phyloP scores from a whole-genome alignment of 2,113 vertebrate species.

The Pterocles orientalis region DNA sequence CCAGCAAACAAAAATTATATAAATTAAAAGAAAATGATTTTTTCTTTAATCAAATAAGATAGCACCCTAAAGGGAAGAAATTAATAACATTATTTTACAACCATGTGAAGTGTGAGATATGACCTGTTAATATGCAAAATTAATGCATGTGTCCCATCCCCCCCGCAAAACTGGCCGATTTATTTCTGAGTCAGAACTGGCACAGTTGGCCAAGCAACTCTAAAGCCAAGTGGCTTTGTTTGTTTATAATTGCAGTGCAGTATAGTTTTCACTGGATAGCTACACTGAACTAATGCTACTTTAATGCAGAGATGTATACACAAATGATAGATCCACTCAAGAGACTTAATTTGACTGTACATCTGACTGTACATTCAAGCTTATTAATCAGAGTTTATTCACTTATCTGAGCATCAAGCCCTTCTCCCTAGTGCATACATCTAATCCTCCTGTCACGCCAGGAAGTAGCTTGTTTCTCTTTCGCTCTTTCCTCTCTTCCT shows the following conservation, averaged over 20 bases:
- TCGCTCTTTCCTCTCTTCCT: not conserved
- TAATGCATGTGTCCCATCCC: no score
- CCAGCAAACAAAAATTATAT: not conserved
- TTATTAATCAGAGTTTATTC: not conserved
- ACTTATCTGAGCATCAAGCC: not conserved
- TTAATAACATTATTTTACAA: not conserved
- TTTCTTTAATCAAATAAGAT: not conserved
- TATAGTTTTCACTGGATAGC: not conserved
- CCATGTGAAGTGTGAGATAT: not conserved
- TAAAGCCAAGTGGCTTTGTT: not conserved
- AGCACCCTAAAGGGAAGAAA: not conserved
- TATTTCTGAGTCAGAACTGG: not conserved
- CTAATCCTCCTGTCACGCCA: not conserved
- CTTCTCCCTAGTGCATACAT: not conserved
- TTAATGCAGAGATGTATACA: not conserved
- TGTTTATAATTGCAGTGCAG: not conserved
- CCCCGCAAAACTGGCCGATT: not conserved
- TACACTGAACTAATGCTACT: not conserved
- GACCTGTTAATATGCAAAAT: not conserved
- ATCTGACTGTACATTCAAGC: not conserved
- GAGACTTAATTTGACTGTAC: not conserved
- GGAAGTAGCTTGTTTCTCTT: not conserved
- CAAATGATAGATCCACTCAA: not conserved
- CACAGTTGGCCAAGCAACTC: not conserved
- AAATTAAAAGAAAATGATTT: not conserved